Conservation (phyloP, 2,113 vertebrate species). For the Aptenodytes patagonicus region DNA sequence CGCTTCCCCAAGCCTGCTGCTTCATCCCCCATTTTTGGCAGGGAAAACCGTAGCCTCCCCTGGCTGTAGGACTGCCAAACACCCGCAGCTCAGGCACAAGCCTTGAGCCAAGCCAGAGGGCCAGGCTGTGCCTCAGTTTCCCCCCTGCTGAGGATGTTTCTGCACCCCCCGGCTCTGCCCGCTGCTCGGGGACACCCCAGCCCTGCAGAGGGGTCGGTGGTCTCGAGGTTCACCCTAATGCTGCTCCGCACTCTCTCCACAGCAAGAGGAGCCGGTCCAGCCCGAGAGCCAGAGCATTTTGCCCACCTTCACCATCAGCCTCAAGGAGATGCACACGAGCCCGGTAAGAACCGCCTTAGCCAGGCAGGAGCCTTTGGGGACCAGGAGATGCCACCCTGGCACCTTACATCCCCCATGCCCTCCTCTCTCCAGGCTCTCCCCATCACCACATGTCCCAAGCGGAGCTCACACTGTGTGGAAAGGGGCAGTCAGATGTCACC, state of each 20-base stretch:
- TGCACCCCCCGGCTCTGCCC: background rate
- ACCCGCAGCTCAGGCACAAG: background rate
- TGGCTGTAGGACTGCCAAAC: background rate
- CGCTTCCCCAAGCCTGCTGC: background rate
- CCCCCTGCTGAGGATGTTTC: background rate
- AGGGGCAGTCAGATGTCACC: background rate
- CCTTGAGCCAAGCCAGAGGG: background rate
- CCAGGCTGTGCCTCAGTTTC: background rate
- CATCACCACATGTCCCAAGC: background rate
- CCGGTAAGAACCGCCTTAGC: background rate
- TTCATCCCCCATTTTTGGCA: background rate
- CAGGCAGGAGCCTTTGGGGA: background rate
- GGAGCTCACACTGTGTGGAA: background rate
- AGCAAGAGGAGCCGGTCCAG: background rate
- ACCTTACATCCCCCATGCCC: no score
- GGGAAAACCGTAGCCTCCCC: rapidly evolving
- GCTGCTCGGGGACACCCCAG: background rate
- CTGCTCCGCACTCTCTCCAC: background rate
- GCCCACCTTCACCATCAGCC: background rate
- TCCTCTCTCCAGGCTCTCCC: background rate
- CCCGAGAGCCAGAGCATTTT: rapidly evolving
- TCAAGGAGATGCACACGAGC: background rate
- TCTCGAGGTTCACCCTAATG: background rate
- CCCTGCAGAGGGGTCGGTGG: background rate
- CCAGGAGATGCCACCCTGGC: rapidly evolving